Conservation (phyloP, 2,797 vertebrate species). For the Pipistrellus kuhlii region DNA sequence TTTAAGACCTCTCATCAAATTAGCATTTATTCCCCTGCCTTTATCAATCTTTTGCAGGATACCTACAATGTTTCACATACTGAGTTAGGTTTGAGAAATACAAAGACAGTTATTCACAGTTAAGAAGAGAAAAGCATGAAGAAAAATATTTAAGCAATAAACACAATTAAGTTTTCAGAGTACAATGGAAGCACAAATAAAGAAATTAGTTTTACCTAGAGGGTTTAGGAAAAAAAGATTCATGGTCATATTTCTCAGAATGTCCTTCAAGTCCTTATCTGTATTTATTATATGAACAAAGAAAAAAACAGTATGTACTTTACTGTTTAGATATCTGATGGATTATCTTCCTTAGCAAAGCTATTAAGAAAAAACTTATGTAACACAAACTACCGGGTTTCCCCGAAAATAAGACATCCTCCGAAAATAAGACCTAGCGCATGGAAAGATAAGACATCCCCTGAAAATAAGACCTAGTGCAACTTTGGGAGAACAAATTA, state of each 20-base stretch:
- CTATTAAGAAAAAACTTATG: neutral
- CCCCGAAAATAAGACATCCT: too few species aligned
- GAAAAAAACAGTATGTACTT: neutral
- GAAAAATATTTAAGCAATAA: neutral
- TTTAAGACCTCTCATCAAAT: slow-evolving; percentile 28
- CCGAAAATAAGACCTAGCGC: too few species aligned
- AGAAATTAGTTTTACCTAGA: slow-evolving; percentile 1
- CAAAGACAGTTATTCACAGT: neutral
- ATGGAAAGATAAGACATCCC: too few species aligned
- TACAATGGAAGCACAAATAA: neutral
- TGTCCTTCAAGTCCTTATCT: neutral
- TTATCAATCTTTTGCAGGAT: neutral
- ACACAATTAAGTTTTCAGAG: neutral
- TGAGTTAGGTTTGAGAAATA: neutral
- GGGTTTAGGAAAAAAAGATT: neutral
- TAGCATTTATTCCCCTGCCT: neutral
- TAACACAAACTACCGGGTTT: neutral
- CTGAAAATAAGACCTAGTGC: too few species aligned
- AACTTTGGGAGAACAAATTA: too few species aligned
- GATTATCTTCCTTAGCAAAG: neutral
- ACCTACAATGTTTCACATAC: neutral
- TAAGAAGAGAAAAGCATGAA: neutral
- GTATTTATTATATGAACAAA: neutral
- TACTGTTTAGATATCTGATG: neutral
- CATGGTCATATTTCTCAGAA: neutral